A percentile compares a stretch with the other conserved stretches of the same genome.
Conservation (phyloP, 1,140 invertebrate species). For the Centruroides sculpturatus region DNA sequence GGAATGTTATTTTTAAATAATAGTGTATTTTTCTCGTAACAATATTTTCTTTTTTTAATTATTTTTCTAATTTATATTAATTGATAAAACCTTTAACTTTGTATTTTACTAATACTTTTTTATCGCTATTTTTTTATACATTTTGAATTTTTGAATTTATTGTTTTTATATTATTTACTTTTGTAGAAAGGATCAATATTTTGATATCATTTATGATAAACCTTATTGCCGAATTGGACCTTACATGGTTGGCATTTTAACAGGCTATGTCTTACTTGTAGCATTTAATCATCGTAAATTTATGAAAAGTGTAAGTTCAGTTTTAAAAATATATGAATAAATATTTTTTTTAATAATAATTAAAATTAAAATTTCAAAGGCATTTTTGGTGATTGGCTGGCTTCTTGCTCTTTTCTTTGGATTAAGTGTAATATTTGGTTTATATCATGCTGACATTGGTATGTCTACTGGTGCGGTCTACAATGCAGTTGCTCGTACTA, state of each 20-base stretch:
- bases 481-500: constrained; percentile 62
- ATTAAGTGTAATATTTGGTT: constrained; percentile 8
- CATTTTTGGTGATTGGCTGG: constrained; percentile 5
- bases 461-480: constrained; percentile 37
- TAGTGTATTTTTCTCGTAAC: too few relatives aligned
- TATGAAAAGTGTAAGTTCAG: not conserved
- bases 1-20: too few relatives aligned
- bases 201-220: constrained; percentile 66
- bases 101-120: too few relatives aligned
- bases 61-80: too few relatives aligned
- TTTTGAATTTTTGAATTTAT: too few relatives aligned
- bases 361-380: not conserved
- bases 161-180: too few relatives aligned
- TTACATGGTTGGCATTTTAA: constrained; percentile 34
- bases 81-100: too few relatives aligned
- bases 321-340: too few relatives aligned
- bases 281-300: not conserved
- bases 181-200: too few relatives aligned
- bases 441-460: constrained; percentile 29
- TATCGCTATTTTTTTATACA: too few relatives aligned
- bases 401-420: not conserved
- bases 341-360: too few relatives aligned
- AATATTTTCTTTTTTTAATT: too few relatives aligned
- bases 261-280: constrained; percentile 28
- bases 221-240: constrained; percentile 36